Conservation (phyloP, 2,888 invertebrate genomes). For the Neria commutata region DNA sequence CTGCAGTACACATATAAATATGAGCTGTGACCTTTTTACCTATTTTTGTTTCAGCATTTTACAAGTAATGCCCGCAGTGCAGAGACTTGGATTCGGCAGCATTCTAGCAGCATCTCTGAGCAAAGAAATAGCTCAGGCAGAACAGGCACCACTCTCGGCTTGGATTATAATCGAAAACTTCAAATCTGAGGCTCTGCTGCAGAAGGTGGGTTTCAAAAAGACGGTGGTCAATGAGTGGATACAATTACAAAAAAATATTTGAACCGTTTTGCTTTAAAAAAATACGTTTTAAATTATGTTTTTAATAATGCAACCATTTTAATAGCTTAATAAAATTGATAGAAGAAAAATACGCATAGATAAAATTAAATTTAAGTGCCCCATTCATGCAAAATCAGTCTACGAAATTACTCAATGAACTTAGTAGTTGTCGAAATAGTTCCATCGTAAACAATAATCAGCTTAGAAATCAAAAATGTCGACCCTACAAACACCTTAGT, state of each 20-base stretch:
- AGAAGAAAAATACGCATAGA: no score
- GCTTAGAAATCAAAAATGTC: no score
- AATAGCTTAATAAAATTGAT: no score
- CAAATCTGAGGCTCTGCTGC: slow-evolving; percentile 46
- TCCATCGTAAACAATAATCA: no score
- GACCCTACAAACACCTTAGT: no score
- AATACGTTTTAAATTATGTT: no score
- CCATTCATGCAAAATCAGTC: no score
- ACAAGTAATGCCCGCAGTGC: slow-evolving; percentile 46
- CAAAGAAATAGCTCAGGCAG: slow-evolving; percentile 39
- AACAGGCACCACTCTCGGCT: slow-evolving; percentile 41
- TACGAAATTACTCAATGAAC: no score
- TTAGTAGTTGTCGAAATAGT: no score
- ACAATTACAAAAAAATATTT: slow-evolving; percentile 30
- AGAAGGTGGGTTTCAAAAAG: slow-evolving; percentile 44
- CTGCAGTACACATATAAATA: neutral
- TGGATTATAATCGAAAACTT: slow-evolving; percentile 47
- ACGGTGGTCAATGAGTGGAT: slow-evolving; percentile 50
- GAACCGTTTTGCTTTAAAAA: no score
- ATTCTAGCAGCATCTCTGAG: slow-evolving; percentile 43
- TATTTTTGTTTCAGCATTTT: slow-evolving; percentile 41
- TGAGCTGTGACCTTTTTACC: neutral
- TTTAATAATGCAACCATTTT: no score
- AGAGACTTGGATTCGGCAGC: slow-evolving; percentile 48
- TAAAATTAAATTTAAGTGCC: no score